phyloP scores from a whole-genome alignment of 2,888 invertebrate genomes.

The Neoitamus cyanurus region DNA sequence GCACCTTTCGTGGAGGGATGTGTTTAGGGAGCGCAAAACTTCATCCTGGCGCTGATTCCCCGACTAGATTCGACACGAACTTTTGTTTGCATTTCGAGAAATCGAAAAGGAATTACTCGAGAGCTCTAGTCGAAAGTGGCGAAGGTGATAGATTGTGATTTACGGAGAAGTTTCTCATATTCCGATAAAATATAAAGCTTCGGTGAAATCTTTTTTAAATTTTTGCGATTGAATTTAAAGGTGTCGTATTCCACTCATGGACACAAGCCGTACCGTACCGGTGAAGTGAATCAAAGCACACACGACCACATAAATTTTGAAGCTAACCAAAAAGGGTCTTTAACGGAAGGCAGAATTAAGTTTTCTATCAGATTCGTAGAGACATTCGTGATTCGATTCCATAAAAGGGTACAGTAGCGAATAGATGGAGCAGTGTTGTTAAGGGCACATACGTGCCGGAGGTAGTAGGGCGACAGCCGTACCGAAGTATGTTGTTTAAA shows the following conservation, averaged over 20 bases:
- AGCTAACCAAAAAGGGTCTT: conserved; percentile 19
- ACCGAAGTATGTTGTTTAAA: not conserved
- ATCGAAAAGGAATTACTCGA: conserved; percentile 27
- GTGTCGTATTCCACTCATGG: not conserved
- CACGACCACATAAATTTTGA: conserved; percentile 23
- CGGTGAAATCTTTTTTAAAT: not conserved
- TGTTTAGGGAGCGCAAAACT: conserved; percentile 32
- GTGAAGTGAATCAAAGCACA: not conserved
- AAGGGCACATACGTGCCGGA: not conserved
- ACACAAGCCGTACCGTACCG: not conserved
- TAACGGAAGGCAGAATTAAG: conserved; percentile 25
- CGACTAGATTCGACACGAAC: conserved; percentile 39
- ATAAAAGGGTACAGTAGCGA: not conserved
- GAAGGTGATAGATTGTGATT: conserved; percentile 22
- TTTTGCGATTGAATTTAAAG: not conserved
- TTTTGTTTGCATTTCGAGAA: conserved; percentile 30
- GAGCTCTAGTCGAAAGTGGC: conserved; percentile 11
- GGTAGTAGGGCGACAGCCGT: not conserved
- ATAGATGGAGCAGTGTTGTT: not conserved
- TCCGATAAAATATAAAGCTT: not conserved
- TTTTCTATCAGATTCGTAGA: conserved; percentile 32
- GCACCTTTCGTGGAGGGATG: not conserved
- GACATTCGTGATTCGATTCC: conserved; percentile 35
- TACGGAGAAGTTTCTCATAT: not conserved
- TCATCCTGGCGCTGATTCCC: conserved; percentile 15